Base-by-base conservation (phyloP, 2,888 invertebrate species). In the Drosophila pullipes region DNA sequence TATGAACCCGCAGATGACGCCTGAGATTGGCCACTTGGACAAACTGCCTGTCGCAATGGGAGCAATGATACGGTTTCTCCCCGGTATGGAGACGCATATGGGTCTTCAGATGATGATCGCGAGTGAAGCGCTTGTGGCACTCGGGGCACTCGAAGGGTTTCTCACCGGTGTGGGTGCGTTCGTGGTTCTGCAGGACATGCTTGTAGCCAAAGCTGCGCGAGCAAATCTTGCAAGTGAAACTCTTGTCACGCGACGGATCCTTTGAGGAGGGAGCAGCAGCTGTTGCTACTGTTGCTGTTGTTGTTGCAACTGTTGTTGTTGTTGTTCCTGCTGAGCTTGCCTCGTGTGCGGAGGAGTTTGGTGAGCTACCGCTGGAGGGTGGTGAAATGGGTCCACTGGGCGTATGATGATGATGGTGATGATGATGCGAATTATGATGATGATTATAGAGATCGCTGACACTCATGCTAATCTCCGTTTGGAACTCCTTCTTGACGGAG, bases 61-160 rank as follows among this genome's bases (percentile, higher is more conserved):
- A 96, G 94, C 98, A 98, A 91, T 97, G 96, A 93, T 98, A 98
- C 0, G 98, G 98, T 89, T 98, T 97, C 93, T 98, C 98, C 1
- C 98, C 98, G 2, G 98, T 98, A 93, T 98, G 98, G 74, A 98
- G 94, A 33, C 98, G 95, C 95, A 98, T 96, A 93, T 98, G 98
- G 0, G 98, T 98, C 94, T 98, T 98, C 62, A 98, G 94, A 91
- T 98, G 98, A 91, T 98, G 98, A 92, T 98, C 98, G 59, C 98
- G 95, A 2, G 98, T 98, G 93, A 98, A 98, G 78, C 97, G 95
- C 93, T 98, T 98, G 92, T 97, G 97, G 92, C 98, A 98, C 93
- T 97, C 97, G 37, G 96, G 96, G 91, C 98, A 98, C 92, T 97
- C 97, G 94, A 98, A 98, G 0, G 98, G 98, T 91, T 98, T 98